A percentile compares a stretch with the other conserved stretches of the same genome.
Conservation (phyloP, 2,113 vertebrate species). For the Campylorhamphus procurvoides region DNA sequence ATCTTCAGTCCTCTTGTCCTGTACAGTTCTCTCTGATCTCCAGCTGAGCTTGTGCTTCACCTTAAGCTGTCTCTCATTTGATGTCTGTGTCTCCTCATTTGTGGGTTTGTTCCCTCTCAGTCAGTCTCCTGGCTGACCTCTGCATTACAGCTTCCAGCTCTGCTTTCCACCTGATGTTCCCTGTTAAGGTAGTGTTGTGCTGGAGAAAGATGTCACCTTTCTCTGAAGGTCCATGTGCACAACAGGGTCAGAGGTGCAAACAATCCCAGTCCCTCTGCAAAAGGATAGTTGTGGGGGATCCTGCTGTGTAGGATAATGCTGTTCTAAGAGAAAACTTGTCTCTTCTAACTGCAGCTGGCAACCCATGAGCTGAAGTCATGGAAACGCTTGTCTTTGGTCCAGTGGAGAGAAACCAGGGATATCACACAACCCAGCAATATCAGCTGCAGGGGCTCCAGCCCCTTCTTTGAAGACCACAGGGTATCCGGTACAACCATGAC, state of each 20-base stretch:
- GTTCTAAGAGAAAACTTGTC: neutral
- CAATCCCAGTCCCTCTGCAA: neutral
- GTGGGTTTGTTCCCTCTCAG: neutral
- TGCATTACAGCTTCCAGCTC: neutral
- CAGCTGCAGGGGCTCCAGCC: neutral
- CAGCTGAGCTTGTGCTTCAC: neutral
- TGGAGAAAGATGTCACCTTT: neutral
- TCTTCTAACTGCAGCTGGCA: neutral
- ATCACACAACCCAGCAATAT: neutral
- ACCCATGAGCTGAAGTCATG: neutral
- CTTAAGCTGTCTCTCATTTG: neutral
- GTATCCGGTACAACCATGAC: neutral
- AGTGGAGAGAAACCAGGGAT: neutral
- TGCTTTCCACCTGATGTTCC: neutral
- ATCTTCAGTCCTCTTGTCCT: neutral
- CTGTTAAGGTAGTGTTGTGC: neutral
- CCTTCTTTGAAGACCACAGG: neutral
- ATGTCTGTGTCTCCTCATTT: neutral
- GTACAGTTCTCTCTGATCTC: neutral
- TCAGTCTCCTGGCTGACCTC: neutral
- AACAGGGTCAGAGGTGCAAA: neutral
- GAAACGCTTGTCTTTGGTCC: neutral
- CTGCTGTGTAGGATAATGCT: neutral
- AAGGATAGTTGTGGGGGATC: neutral
- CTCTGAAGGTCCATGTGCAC: neutral